phyloP scores from a whole-genome alignment of 2,888 invertebrate genomes.

The Osmoderma eremita region DNA sequence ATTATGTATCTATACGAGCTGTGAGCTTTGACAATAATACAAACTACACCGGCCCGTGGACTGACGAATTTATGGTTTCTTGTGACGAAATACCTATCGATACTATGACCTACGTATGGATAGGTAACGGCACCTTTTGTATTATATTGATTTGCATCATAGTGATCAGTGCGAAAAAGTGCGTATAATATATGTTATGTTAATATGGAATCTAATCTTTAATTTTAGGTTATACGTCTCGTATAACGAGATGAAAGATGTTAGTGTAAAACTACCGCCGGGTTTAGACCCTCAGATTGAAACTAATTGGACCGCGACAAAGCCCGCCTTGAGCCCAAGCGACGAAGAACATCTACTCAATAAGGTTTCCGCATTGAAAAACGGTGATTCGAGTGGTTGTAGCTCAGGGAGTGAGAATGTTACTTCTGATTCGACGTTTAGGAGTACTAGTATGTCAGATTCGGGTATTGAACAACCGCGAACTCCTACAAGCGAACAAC shows the following conservation, averaged over 20 bases:
- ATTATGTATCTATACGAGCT: constrained; percentile 57
- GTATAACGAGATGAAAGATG: constrained; percentile 68
- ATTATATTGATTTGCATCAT: neutral
- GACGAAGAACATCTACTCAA: constrained; percentile 56
- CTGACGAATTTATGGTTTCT: constrained; percentile 53
- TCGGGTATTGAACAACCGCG: constrained; percentile 63
- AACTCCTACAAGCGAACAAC: constrained; percentile 50
- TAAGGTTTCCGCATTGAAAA: constrained; percentile 46
- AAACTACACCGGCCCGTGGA: constrained; percentile 59
- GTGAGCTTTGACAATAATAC: constrained; percentile 54
- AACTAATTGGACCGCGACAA: constrained; percentile 12
- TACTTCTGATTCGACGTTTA: constrained; percentile 67
- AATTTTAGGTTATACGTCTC: constrained; percentile 39
- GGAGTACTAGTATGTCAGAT: constrained; percentile 62
- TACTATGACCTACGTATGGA: constrained; percentile 18
- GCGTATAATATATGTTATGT: constrained; percentile 5
- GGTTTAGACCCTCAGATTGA: constrained; percentile 64
- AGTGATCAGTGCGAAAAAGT: constrained; percentile 29
- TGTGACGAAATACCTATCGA: constrained; percentile 46
- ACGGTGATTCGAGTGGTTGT: constrained; percentile 68
- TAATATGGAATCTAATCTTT: neutral
- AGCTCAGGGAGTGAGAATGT: constrained; percentile 69
- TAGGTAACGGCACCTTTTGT: constrained; percentile 5
- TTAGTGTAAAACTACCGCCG: constrained; percentile 74
- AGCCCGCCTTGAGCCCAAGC: neutral